Conservation (phyloP, 2,113 vertebrate species). For the Eleginops maclovinus region DNA sequence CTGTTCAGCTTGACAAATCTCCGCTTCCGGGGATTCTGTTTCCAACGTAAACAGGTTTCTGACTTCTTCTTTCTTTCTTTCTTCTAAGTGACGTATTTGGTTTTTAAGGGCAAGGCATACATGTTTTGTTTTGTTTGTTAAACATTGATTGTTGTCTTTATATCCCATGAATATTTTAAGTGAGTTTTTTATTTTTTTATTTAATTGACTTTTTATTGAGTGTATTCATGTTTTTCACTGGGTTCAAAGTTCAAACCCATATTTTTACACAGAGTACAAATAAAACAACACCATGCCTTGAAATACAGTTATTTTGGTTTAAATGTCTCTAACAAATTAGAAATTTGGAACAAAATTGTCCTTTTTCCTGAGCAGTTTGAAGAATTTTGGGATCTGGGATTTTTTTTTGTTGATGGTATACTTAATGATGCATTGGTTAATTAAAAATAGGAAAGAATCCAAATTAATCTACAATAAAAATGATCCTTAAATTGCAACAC, state of each 20-base stretch:
- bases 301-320: too few relatives aligned
- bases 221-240: too few relatives aligned
- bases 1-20: not conserved
- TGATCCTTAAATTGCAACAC: not conserved
- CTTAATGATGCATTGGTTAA: not conserved
- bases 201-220: not conserved
- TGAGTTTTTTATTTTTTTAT: too few relatives aligned
- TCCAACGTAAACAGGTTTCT: conserved; percentile 8
- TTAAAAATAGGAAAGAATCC: not conserved
- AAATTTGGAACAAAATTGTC: too few relatives aligned
- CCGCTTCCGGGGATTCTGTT: conserved; percentile 5
- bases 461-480: not conserved
- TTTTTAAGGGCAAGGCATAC: not conserved
- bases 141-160: not conserved
- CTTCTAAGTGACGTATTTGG: conserved; percentile 26
- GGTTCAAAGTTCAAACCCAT: too few relatives aligned
- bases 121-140: too few relatives aligned
- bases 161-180: too few relatives aligned
- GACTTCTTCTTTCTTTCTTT: too few relatives aligned
- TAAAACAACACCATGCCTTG: too few relatives aligned
- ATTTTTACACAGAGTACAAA: too few relatives aligned
- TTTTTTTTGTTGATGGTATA: not conserved
- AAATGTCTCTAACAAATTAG: too few relatives aligned
- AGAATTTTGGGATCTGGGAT: not conserved
- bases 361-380: too few relatives aligned